Percentiles rank a stretch among this genome's conserved stretches.
phyloP scores from a whole-genome alignment of 2,888 invertebrate genomes.

The Apodemia zela region DNA sequence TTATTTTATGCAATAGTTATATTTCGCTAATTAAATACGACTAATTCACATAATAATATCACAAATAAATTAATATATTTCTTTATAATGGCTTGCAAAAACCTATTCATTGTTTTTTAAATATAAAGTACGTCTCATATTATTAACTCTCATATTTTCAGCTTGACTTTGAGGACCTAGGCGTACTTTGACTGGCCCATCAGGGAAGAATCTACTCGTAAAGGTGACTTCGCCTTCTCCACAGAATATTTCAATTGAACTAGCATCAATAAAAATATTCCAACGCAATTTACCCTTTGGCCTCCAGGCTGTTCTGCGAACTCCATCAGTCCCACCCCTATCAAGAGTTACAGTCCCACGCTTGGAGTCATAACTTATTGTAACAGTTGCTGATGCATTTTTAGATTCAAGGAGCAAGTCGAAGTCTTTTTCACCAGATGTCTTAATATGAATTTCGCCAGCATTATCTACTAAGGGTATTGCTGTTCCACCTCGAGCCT shows the following conservation, averaged over 20 bases:
- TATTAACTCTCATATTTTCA: neutral
- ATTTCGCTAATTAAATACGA: too few species aligned
- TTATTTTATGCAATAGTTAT: too few species aligned
- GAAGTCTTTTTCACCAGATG: slow-evolving; percentile 9
- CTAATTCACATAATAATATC: too few species aligned
- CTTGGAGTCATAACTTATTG: neutral
- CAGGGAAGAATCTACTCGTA: slow-evolving; percentile 36
- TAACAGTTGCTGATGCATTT: slow-evolving; percentile 13
- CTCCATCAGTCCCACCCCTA: slow-evolving; percentile 52
- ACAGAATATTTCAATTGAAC: slow-evolving; percentile 36
- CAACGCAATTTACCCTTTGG: slow-evolving; percentile 35
- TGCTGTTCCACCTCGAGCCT: neutral
- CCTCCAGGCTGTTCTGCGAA: slow-evolving; percentile 49
- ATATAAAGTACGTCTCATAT: slow-evolving; percentile 18
- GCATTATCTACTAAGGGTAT: slow-evolving; percentile 10
- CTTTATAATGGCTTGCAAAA: neutral
- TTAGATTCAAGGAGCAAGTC: slow-evolving; percentile 8
- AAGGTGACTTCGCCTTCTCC: slow-evolving; percentile 38
- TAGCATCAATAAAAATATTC: slow-evolving; percentile 32
- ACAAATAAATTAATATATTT: too few species aligned
- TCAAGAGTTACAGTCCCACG: slow-evolving; percentile 44
- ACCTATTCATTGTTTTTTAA: neutral
- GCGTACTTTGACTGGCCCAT: slow-evolving; percentile 28
- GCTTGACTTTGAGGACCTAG: slow-evolving; percentile 18
- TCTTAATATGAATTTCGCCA: slow-evolving; percentile 4